phyloP scores from a whole-genome alignment of 92 coral and sea anemone species.

The Pocillopora meandrina region DNA sequence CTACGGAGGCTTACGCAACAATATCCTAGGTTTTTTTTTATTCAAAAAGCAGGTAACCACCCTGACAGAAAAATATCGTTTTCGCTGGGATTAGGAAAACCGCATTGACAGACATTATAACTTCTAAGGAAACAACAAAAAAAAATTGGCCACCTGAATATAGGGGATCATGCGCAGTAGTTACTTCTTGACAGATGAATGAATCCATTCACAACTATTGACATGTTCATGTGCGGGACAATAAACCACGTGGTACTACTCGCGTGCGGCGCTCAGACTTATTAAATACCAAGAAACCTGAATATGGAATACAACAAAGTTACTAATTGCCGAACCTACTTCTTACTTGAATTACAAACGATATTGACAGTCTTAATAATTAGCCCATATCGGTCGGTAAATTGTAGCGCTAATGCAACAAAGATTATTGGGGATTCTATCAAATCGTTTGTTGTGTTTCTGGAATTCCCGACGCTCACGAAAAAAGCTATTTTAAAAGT shows the following conservation, averaged over 20 bases:
- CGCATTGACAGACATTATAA: neutral
- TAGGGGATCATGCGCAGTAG: conserved; percentile 22
- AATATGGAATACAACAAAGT: neutral
- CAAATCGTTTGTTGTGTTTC: neutral
- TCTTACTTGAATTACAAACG: neutral
- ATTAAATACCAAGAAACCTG: conserved; percentile 10
- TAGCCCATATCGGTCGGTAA: neutral
- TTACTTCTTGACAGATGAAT: conserved; percentile 32
- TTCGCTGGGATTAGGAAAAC: too few species aligned
- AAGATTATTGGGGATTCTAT: neutral
- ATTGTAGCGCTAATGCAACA: neutral
- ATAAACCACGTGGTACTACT: conserved; percentile 42
- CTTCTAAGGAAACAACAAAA: neutral
- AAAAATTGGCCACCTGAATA: conserved; percentile 36
- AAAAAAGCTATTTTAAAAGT: neutral
- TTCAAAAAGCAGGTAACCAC: conserved; percentile 12
- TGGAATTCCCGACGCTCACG: neutral
- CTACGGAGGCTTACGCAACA: neutral
- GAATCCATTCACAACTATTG: conserved; percentile 7
- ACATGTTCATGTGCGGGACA: conserved; percentile 13
- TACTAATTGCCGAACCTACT: neutral
- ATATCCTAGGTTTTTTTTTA: neutral
- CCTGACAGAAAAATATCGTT: neutral
- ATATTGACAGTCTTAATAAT: neutral
- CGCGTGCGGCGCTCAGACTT: conserved; percentile 21